Conservation (phyloP, 2,797 vertebrate species). For the Pseudocheirus occidentalis region DNA sequence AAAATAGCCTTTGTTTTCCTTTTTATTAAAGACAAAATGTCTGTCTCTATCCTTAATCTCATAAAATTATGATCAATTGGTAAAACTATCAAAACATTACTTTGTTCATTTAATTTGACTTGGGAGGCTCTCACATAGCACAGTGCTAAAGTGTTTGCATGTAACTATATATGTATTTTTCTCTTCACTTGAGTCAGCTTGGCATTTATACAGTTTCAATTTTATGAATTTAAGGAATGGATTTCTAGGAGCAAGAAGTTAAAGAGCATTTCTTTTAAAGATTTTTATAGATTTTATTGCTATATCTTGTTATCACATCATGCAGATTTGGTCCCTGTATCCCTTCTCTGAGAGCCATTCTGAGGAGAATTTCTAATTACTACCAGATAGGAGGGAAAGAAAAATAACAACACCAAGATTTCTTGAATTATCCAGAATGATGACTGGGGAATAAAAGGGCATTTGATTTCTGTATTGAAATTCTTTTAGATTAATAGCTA, state of each 20-base stretch:
- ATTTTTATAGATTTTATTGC: background rate
- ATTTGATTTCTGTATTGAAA: conserved; percentile 25
- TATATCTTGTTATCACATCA: conserved; percentile 30
- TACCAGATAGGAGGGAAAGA: background rate
- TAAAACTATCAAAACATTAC: background rate
- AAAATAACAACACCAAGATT: background rate
- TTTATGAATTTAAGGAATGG: conserved; percentile 27
- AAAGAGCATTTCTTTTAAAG: background rate
- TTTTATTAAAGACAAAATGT: conserved; percentile 3
- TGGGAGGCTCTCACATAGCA: background rate
- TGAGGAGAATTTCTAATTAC: conserved; percentile 9
- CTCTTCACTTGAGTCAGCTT: conserved; percentile 30
- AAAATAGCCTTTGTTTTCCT: conserved; percentile 3
- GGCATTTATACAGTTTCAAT: conserved; percentile 29
- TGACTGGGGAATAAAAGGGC: conserved; percentile 14
- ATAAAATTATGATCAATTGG: background rate
- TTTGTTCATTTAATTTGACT: conserved; percentile 33
- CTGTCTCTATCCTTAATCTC: conserved; percentile 29
- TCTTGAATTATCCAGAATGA: background rate
- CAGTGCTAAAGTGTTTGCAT: conserved; percentile 6
- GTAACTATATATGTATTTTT: conserved; percentile 39
- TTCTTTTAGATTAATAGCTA: background rate
- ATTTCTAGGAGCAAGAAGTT: background rate
- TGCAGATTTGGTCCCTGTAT: conserved; percentile 15
- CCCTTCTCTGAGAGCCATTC: background rate